Conservation (phyloP, 1,140 invertebrate species). For the Pogonognathellus flavescens region DNA sequence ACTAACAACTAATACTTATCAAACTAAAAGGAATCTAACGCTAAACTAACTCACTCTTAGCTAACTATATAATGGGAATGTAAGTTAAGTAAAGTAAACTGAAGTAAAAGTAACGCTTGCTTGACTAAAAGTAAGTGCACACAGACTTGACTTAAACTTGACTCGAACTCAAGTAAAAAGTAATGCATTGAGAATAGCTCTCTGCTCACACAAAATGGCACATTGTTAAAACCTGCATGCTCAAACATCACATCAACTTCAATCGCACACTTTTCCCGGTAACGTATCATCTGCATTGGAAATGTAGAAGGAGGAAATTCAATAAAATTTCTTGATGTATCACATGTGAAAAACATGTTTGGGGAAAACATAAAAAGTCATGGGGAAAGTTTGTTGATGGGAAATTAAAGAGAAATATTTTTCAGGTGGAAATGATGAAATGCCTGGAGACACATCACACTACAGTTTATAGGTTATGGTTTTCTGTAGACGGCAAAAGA, state of each 20-base stretch:
- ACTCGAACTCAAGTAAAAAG: constrained; percentile 45
- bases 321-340: background rate
- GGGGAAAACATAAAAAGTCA: background rate
- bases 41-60: constrained; percentile 39
- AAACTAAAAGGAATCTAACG: constrained; percentile 49
- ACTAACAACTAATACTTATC: constrained; percentile 50
- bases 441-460: constrained; percentile 36
- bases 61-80: constrained; percentile 47
- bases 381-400: background rate
- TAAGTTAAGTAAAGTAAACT: constrained; percentile 45
- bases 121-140: constrained; percentile 38
- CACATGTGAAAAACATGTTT: background rate
- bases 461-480: constrained; percentile 49
- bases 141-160: constrained; percentile 44
- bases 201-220: constrained; percentile 38
- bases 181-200: constrained; percentile 46
- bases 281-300: background rate
- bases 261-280: background rate
- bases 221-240: constrained; percentile 32
- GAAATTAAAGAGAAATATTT: background rate
- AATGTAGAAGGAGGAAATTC: background rate
- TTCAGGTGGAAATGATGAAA: constrained; percentile 39
- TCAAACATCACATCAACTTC: constrained; percentile 1
- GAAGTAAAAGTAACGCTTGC: constrained; percentile 38
- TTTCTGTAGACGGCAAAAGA: constrained; percentile 40